Evolutionary conservation across 1,140 invertebrate species (phyloP).

Genomic region (Hyposmocoma kahamanoa): DNA sequence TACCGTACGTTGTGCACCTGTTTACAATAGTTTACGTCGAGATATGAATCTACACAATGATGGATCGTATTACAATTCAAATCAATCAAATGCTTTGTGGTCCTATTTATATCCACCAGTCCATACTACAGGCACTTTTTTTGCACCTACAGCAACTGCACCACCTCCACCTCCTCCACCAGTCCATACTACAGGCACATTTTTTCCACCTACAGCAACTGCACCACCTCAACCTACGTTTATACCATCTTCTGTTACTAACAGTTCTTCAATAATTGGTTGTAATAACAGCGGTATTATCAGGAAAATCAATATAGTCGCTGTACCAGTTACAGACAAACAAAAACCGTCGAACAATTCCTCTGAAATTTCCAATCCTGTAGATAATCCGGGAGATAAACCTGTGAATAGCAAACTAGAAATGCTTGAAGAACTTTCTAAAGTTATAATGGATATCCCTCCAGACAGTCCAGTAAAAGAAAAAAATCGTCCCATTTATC

Average conservation of each 20-base stretch:
- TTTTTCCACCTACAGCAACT: neutral
- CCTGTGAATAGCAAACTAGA: slow-evolving; percentile 7
- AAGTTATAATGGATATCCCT: slow-evolving; percentile 3
- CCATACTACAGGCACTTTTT: neutral
- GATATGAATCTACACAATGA: neutral
- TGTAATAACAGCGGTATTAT: neutral
- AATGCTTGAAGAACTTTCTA: slow-evolving; percentile 17
- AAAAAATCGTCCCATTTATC: too few relatives aligned
- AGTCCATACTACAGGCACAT: neutral
- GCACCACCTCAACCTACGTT: neutral
- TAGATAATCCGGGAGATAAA: too few relatives aligned
- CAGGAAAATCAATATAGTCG: neutral
- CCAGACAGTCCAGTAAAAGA: neutral
- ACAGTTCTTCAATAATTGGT: neutral
- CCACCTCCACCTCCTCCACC: slow-evolving; percentile 4
- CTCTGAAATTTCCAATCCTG: too few relatives aligned
- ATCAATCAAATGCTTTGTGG: neutral
- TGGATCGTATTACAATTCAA: neutral
- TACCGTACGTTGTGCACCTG: neutral
- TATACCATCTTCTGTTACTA: neutral
- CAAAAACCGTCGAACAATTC: too few relatives aligned
- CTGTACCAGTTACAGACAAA: neutral
- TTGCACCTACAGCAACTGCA: neutral
- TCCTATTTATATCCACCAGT: too few relatives aligned
- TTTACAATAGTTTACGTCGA: neutral